Evolutionary conservation across 1,140 invertebrate genomes (phyloP).

Genomic region (Aricia agestis): DNA sequence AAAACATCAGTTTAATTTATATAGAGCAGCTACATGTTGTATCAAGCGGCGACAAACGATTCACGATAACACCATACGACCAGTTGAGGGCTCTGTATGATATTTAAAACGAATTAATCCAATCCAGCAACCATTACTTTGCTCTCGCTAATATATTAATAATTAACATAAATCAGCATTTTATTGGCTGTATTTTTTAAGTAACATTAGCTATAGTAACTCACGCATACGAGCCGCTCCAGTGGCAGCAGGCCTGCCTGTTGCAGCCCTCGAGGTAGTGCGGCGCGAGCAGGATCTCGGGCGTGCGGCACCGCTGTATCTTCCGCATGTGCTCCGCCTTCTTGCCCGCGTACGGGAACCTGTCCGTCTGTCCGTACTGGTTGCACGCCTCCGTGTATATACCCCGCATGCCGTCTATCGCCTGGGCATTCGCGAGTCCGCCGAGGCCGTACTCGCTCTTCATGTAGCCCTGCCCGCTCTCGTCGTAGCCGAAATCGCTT

Average conservation of each 20-base stretch:
- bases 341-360: constrained; percentile 51
- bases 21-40: too few species aligned
- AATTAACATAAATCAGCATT: too few species aligned
- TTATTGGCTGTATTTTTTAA: too few species aligned
- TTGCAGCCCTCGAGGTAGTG: constrained; percentile 78
- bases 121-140: too few species aligned
- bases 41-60: too few species aligned
- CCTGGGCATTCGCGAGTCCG: constrained; percentile 45
- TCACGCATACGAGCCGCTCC: constrained; percentile 68
- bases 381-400: constrained; percentile 48
- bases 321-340: constrained; percentile 62
- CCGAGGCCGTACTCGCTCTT: constrained; percentile 54
- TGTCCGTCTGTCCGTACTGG: constrained; percentile 51
- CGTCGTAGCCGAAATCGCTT: constrained; percentile 55
- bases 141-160: too few species aligned
- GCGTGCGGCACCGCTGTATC: constrained; percentile 80
- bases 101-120: too few species aligned
- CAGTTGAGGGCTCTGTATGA: too few species aligned
- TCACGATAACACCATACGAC: too few species aligned
- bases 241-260: constrained; percentile 69
- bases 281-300: constrained; percentile 86
- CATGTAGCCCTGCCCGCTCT: constrained; percentile 37
- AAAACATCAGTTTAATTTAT: background rate
- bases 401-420: constrained; percentile 47
- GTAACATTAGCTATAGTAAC: constrained; percentile 20